Base-by-base conservation (phyloP, 2,113 vertebrate species). In the Thalassarche chlororhynchos region DNA sequence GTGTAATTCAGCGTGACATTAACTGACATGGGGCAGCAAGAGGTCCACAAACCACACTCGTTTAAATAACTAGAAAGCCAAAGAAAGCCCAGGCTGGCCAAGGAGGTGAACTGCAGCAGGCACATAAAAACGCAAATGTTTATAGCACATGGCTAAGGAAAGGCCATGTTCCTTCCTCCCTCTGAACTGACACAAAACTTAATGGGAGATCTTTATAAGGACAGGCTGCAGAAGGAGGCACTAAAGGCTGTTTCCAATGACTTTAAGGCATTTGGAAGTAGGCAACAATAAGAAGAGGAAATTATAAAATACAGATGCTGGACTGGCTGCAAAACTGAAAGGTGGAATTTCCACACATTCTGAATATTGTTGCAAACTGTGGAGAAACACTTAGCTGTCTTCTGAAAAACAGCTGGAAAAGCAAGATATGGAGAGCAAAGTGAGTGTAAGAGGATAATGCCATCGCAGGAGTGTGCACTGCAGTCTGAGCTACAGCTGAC, bases 111-210 rank as follows among this genome's bases (percentile, higher is more conserved):
- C 61, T 72, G 71, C 72, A 92, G 76, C 32, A 83, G 58, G 40
- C 81, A 85, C 61, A 83, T 65, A 79, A 95, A 91, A 74, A 62
- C 40, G 29, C 31, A 69, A 87, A 91, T 15, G 49, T 79, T 95
- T 89, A 91, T 54, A 90, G 69, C 82, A 90, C 49, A 26, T 8
- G 17, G 65, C 29, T 90, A 80, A 85, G 66, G 82, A 87, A 96
- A 87, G 84, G 70, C 82, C 58, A 57, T 0, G 0, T 69, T 90
- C 70, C 54, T 60, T 87, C 44, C 42, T 89, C 64, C 60, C 61
- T 46, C 36, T 91, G 86, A 94, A 78, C 76, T 68, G 90, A 88
- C 83, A 93, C 46, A 62, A 97, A 89, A 92, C 44, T 89, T 92
- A 84, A 93, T 68, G 72, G 28, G 38, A 81, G 24, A 71, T 74